Percentiles rank a stretch among this genome's conserved stretches.
phyloP scores from a whole-genome alignment of 2,113 vertebrate genomes.

The Centropus unirufus region DNA sequence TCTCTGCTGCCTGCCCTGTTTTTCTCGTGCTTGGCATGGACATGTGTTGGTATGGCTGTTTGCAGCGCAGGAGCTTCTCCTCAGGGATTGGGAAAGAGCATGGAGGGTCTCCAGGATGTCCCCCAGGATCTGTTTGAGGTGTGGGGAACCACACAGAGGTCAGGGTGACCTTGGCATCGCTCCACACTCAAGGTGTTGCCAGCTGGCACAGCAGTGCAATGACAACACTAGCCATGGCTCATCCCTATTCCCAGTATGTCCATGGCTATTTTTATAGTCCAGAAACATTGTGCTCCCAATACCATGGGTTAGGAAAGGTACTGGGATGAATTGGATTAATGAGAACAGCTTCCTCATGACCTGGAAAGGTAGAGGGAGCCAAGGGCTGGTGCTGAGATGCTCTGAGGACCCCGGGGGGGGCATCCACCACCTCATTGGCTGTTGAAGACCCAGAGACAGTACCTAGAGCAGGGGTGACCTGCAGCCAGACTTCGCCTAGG shows the following conservation, averaged over 20 bases:
- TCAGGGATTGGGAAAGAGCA: neutral
- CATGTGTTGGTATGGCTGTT: neutral
- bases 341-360: neutral
- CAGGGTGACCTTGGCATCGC: neutral
- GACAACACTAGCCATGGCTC: accelerated
- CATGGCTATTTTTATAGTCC: neutral
- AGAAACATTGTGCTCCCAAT: neutral
- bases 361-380: neutral
- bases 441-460: neutral
- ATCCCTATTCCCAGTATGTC: accelerated
- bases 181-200: accelerated
- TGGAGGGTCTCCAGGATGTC: neutral
- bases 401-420: neutral
- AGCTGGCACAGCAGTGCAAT: neutral
- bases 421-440: neutral
- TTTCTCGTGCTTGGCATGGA: accelerated
- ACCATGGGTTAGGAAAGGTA: neutral
- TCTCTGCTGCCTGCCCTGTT: neutral
- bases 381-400: neutral
- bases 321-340: neutral
- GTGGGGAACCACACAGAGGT: accelerated
- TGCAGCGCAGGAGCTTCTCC: neutral
- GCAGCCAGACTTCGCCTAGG: neutral
- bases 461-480: neutral
- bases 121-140: neutral